Evolutionary conservation across 2,113 vertebrate species (phyloP).

Genomic region (Gavialis gangeticus): DNA sequence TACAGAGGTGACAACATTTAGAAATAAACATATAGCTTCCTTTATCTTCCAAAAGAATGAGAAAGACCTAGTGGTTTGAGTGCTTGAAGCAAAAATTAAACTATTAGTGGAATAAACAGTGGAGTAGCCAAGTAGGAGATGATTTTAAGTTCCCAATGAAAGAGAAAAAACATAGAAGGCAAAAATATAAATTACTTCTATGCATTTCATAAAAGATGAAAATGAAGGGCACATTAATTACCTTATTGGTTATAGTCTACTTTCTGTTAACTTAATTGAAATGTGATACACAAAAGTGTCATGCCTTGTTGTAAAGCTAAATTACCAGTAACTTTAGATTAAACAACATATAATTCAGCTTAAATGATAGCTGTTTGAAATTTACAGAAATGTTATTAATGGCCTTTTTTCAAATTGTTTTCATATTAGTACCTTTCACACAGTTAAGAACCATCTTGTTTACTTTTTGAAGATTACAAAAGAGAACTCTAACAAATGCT

Average conservation of each 20-base stretch:
- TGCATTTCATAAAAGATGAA: neutral
- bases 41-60: neutral
- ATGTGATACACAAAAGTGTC: neutral
- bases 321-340: neutral
- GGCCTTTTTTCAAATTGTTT: neutral
- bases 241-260: too few relatives aligned
- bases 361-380: neutral
- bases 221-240: accelerated
- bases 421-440: neutral
- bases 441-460: neutral
- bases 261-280: neutral
- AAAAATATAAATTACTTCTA: neutral
- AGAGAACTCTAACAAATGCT: neutral
- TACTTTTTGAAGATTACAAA: neutral
- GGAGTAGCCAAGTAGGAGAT: neutral
- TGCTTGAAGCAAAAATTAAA: neutral
- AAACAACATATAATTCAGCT: neutral
- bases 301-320: neutral
- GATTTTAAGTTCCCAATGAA: neutral
- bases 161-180: neutral
- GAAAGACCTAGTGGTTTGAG: accelerated
- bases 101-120: neutral
- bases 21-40: neutral
- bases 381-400: neutral
- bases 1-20: too few relatives aligned